Base-by-base conservation (phyloP, 2,113 vertebrate species). In the Colinus virginianus region DNA sequence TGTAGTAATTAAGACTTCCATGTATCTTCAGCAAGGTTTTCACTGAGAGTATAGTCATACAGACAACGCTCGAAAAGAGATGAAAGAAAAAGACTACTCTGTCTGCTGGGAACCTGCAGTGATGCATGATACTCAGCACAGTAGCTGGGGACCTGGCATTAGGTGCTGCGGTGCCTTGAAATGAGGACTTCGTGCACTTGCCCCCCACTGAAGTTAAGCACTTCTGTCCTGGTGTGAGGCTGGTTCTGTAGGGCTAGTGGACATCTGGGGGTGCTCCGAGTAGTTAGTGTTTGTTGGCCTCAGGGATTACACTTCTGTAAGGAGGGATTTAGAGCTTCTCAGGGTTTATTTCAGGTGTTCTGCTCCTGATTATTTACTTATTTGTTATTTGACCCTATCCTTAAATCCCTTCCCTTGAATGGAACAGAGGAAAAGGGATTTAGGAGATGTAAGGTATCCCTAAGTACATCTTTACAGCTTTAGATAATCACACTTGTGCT, bases 241-340 rank as follows among this genome's bases (percentile, higher is more conserved):
- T 1, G 2, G 34, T 28, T 53, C 66, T 36, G 6, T 4, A 2
- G n/a, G 22, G 10, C 49, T 48, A 68, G 36, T 3, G 1, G 28
- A 3, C 0, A 0, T 34, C 8, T 25, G 3, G 19, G n/a, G 20
- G 13, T 18, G 11, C n/a, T 69, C 11, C 12, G 7, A 28, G 21
- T 14, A 19, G 3, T 23, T 61, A 68, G 34, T 51, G 8, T 25
- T 63, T 86, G 1, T 18, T 42, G 12, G 25, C 9, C 38, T 75
- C 11, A 58, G 16, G 7, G 6, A 16, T 81, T 75, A n/a, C 0
- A 1, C 5, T 71, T 87, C 46, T 1, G 0, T 71, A n/a, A 0
- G 7, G 16, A 51, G 64, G 13, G 15, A 82, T 25, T 17, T 43
- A 26, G 20, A 64, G 11, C 30, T 63, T 84, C 69, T 14, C 61